These are phyloP conservation scores for Loriculus beryllinus DNA, from an alignment of 2,797 vertebrate genomes.

Conservation along the genomic window DNA sequence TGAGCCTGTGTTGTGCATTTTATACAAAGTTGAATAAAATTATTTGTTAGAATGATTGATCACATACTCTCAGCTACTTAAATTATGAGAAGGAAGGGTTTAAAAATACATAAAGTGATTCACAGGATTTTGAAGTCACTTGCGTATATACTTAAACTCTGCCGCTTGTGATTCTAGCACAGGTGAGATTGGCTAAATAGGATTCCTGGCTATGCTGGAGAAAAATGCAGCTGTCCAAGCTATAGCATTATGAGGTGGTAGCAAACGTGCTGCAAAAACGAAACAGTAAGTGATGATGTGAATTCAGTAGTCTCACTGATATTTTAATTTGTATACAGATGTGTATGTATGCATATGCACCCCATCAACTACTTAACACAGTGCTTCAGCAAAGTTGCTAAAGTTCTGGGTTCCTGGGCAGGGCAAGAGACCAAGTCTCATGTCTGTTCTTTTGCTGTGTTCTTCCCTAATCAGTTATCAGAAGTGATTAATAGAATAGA, in stretches of 20 bases:
- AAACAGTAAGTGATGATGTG: background rate
- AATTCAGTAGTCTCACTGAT: background rate
- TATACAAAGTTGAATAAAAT: constrained; percentile 1
- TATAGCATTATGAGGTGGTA: constrained; percentile 4
- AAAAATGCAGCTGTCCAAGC: background rate
- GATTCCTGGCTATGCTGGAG: background rate
- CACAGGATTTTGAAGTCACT: background rate
- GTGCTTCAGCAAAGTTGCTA: background rate
- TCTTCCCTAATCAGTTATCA: background rate
- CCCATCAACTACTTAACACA: background rate
- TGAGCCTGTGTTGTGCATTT: background rate
- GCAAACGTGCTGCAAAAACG: background rate
- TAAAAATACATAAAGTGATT: constrained; percentile 40
- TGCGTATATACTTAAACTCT: constrained; percentile 23
- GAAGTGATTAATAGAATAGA: background rate
- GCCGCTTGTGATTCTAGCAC: background rate
- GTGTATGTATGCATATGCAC: too few relatives aligned
- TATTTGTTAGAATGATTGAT: constrained; percentile 50
- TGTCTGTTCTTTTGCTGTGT: background rate
- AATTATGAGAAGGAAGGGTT: constrained; percentile 36
- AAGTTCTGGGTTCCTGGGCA: background rate
- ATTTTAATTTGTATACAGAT: background rate
- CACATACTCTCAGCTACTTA: background rate
- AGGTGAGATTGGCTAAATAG: background rate
- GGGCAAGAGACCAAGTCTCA: background rate